Evolutionary conservation across 2,113 vertebrate genomes (phyloP), one percentile per base, ranked within the genome.

Genomic region (Aptenodytes patagonicus): DNA sequence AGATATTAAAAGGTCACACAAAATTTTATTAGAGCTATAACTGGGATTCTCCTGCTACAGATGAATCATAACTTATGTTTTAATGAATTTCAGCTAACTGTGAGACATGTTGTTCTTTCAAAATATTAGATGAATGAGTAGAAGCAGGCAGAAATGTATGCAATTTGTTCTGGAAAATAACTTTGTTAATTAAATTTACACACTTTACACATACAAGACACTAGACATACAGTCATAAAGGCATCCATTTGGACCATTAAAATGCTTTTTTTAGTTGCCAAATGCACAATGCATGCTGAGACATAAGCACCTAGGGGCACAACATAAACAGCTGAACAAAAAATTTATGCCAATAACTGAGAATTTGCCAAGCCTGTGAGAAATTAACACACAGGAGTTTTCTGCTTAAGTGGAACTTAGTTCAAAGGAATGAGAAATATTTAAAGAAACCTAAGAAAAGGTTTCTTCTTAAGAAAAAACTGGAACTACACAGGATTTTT

Each of bases 261-360:
- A 89, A 87, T 36, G 51, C 9, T 77, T 70, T 70, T 57, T n/a
- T 60, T 68, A 26, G 57, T 20, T 95, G 93, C 91, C 92, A 95
- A 92, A 65, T 72, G 61, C 29, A 82, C 0, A 0, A 64, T 6
- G 46, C 89, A 40, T 9, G 31, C 76, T 62, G 81, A 91, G 68
- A 80, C 86, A 61, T 8, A 64, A 87, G 47, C 73, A 95, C 87
- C 91, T 68, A 54, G 40, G 75, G 95, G 77, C 87, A 97, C 57
- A 82, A 93, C 89, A 93, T 17, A 44, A 90, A 91, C 77, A 96
- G 91, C 83, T 87, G 76, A 90, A 83, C 62, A 61, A 90, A 93
- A 54, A 55, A 87, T 38, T 47, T 70, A 81, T 78, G 83, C 91
- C 94, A 92, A 42, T 72, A 94, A 84, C 54, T 58, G 38, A 69